Base-by-base conservation (phyloP, 2,888 invertebrate genomes). In the Erebia aethiops region DNA sequence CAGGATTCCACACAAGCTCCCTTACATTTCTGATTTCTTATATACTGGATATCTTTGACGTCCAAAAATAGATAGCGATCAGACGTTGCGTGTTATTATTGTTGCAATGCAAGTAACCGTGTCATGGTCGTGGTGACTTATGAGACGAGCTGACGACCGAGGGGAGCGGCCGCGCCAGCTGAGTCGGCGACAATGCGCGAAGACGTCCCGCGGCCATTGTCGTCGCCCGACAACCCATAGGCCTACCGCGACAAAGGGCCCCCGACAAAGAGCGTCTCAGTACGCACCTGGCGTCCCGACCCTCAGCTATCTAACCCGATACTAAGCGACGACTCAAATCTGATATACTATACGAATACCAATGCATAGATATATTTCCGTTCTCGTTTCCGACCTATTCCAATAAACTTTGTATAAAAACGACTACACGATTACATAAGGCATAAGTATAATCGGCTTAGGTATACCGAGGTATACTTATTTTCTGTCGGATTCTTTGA, bases 201-300 rank as follows among this genome's bases (percentile, higher is more conserved):
- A 92, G 93, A 93, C 91, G 92, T 91, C 90, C 88, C 90, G 90
- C 84, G 83, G 87, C 85, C 82, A 88, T 92, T 93, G 91, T 92
- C 82, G 79, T 83, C 73, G 72, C 68, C 72, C 74, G 65, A 74
- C 57, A 46, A 84, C 86, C 84, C 85, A n/a, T n/a, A 83, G 75
- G 76, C 78, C 76, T 76, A 80, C 81, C 81, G 72, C 77, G 78
- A 81, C 81, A 83, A 83, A 80, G 75, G 79, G 81, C 75, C 78
- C 82, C 80, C 81, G 86, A 88, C 90, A 90, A 88, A 84, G 86
- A 81, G 82, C 88, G 91, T 87, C 90, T 88, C 87, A 84, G 78
- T 80, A 82, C 84, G 88, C 92, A 93, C 92, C 92, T 93, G 92
- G 92, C 87, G 81, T 62, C 80, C 74, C 79, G 81, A 86, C 91